phyloP scores from a whole-genome alignment of 2,797 vertebrate genomes.

The Hyperoplus immaculatus region DNA sequence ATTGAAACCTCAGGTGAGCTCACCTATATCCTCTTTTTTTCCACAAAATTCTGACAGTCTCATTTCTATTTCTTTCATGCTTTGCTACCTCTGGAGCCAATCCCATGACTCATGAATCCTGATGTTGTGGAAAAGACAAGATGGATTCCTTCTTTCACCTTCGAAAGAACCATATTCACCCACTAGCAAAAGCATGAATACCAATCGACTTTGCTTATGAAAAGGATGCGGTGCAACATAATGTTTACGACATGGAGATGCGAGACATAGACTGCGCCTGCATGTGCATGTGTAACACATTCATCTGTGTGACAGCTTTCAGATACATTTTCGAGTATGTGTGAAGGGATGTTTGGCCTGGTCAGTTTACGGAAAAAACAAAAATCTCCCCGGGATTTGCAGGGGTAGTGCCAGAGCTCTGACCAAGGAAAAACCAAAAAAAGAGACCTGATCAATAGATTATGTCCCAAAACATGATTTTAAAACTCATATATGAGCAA shows the following conservation, averaged over 20 bases:
- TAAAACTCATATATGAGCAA: not conserved
- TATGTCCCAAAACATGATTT: not conserved
- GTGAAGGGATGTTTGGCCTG: conserved; percentile 32
- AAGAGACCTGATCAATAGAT: not conserved
- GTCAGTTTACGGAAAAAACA: conserved; percentile 20
- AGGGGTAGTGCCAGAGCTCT: not conserved
- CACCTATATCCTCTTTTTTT: conserved; percentile 1
- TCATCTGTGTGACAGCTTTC: conserved; percentile 61
- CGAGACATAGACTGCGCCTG: conserved; percentile 51
- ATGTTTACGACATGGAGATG: conserved; percentile 47
- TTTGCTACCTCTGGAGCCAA: conserved; percentile 27
- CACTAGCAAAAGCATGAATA: conserved; percentile 8
- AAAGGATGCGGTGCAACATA: conserved; percentile 30
- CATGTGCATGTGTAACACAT: conserved; percentile 55
- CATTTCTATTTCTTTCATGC: conserved; percentile 29
- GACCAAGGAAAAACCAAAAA: not conserved
- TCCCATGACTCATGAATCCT: conserved; percentile 23
- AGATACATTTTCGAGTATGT: conserved; percentile 37
- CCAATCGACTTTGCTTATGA: not conserved
- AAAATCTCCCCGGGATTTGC: conserved; percentile 1
- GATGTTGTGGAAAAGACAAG: conserved; percentile 21
- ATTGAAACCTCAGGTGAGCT: conserved; percentile 23
- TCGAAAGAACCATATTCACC: conserved; percentile 21
- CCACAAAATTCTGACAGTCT: conserved; percentile 25
- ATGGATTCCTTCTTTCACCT: conserved; percentile 8